phyloP scores from a whole-genome alignment of 2,113 vertebrate genomes.

The Saguinus imperator region DNA sequence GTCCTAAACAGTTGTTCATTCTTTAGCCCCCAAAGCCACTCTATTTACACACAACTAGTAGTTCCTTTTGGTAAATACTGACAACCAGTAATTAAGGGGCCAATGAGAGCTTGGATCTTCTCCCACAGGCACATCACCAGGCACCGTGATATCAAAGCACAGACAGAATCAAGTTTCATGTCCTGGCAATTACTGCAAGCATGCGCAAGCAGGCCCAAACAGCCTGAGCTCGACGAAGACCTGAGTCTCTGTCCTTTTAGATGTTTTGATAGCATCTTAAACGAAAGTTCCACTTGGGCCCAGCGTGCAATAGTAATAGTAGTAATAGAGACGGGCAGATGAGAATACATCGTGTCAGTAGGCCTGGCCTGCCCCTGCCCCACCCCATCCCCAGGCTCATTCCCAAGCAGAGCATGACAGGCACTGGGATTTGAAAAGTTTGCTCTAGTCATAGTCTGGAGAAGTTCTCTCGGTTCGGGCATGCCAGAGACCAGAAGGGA shows the following conservation, averaged over 20 bases:
- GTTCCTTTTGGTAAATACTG: not conserved
- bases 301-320: not conserved
- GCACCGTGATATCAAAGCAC: not conserved
- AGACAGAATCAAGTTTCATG: not conserved
- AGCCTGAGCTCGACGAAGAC: not conserved
- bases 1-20: not conserved
- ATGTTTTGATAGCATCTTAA: not conserved
- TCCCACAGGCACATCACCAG: not conserved
- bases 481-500: not conserved
- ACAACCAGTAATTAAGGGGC: not conserved
- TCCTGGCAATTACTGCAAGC: no score
- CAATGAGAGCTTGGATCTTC: not conserved
- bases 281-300: not conserved
- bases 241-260: not conserved
- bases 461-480: not conserved
- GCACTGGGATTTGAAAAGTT: not conserved
- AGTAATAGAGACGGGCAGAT: not conserved
- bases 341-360: not conserved
- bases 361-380: not conserved
- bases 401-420: not conserved
- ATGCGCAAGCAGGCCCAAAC: not conserved
- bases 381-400: not conserved
- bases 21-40: not conserved
- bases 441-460: not conserved
- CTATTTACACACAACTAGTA: not conserved